Percentiles rank a stretch among this genome's conserved stretches.
Evolutionary conservation across 1,140 invertebrate species (phyloP).

Genomic region (Polyergus mexicanus): DNA sequence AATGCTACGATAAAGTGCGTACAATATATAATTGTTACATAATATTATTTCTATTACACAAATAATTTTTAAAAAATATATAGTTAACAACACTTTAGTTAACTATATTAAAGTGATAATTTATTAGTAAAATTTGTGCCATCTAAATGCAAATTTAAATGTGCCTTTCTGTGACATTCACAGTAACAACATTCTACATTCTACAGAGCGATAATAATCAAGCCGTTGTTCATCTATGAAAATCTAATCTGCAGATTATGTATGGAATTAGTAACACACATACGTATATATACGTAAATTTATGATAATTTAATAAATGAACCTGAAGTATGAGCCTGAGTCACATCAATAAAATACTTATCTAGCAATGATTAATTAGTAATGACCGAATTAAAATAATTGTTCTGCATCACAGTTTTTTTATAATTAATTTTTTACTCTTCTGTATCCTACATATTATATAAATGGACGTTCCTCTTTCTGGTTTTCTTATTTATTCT

Average conservation of each 20-base stretch:
- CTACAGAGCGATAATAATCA: background rate
- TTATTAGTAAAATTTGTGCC: background rate
- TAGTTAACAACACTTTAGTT: background rate
- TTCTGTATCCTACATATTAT: background rate
- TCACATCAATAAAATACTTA: background rate
- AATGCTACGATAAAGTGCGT: no score
- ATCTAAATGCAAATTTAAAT: background rate
- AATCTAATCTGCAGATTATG: slow-evolving; percentile 1
- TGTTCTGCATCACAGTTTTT: background rate
- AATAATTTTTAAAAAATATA: background rate
- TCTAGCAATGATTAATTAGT: background rate
- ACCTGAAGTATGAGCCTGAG: background rate
- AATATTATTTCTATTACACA: background rate
- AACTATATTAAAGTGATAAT: background rate
- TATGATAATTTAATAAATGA: background rate
- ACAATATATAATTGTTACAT: background rate
- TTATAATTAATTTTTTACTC: background rate
- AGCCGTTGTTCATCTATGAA: background rate
- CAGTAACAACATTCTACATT: background rate
- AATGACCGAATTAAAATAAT: background rate
- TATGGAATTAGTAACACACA: background rate
- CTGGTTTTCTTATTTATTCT: background rate
- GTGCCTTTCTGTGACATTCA: background rate
- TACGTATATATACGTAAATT: background rate
- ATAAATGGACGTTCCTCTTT: background rate